Evolutionary conservation across 2,797 vertebrate genomes (phyloP).

Genomic region (Myiotriccus ornatus): DNA sequence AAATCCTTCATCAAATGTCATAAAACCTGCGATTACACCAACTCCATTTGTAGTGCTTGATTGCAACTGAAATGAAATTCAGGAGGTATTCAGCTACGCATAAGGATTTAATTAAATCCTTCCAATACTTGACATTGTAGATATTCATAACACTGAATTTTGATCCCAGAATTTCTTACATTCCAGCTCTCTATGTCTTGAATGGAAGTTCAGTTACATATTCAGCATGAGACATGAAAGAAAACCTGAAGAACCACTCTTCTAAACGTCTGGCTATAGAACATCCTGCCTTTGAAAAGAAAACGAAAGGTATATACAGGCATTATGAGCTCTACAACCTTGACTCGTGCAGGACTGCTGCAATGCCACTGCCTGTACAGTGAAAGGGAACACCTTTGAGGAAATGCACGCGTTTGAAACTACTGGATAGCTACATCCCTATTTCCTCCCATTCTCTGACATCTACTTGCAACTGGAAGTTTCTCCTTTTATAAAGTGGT

Average conservation of each 20-base stretch:
- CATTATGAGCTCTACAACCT: not conserved
- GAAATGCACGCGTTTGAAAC: not conserved
- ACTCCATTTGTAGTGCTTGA: not conserved
- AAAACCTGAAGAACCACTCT: not conserved
- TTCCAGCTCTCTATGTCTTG: not conserved
- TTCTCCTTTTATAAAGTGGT: not conserved
- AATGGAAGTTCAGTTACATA: not conserved
- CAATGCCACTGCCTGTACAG: not conserved
- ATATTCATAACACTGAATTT: constrained; percentile 29
- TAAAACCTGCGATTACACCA: constrained; percentile 19
- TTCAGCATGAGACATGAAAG: not conserved
- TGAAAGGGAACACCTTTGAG: not conserved
- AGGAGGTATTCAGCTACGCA: constrained; percentile 22
- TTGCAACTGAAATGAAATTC: constrained; percentile 34
- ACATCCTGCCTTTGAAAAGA: not conserved
- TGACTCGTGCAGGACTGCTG: not conserved
- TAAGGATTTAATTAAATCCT: constrained; percentile 41
- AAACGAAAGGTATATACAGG: not conserved
- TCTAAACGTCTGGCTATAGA: not conserved
- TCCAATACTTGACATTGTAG: constrained; percentile 5
- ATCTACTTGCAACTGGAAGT: not conserved
- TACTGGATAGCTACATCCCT: not conserved
- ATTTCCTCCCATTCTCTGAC: not conserved
- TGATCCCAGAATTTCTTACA: not conserved
- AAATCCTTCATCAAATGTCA: constrained; percentile 22